These are phyloP conservation scores for Laodelphax striatellus DNA, from an alignment of 1,140 invertebrate genomes.

Conservation along the genomic window DNA sequence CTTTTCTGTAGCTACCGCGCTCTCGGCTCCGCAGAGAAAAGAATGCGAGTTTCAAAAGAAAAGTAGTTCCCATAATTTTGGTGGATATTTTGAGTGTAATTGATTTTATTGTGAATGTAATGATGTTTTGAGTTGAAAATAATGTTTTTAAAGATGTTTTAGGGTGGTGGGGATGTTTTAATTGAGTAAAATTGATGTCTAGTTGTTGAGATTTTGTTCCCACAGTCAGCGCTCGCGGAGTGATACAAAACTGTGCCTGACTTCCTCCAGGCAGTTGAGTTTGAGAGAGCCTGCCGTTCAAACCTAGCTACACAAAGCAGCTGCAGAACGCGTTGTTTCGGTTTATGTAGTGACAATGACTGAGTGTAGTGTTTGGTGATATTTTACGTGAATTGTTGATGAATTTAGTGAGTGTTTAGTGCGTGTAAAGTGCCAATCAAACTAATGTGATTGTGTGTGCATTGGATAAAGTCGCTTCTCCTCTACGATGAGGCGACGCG, in stretches of 20 bases:
- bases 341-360: conserved; percentile 4
- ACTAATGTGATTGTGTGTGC: conserved; percentile 16
- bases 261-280: conserved; percentile 14
- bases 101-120: too few relatives aligned
- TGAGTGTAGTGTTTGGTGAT: conserved; percentile 1
- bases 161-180: too few relatives aligned
- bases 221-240: conserved; percentile 18
- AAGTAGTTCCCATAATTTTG: too few relatives aligned
- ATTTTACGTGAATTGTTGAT: background rate
- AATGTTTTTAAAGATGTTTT: too few relatives aligned
- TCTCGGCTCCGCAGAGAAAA: too few relatives aligned
- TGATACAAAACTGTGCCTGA: conserved; percentile 13
- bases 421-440: background rate
- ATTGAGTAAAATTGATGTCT: too few relatives aligned
- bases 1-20: too few relatives aligned
- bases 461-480: conserved; percentile 12
- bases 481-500: conserved; percentile 16
- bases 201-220: conserved; percentile 11
- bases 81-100: too few relatives aligned
- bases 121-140: too few relatives aligned
- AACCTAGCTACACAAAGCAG: too few relatives aligned
- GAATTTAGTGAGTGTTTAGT: background rate
- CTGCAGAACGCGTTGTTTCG: conserved; percentile 5
- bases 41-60: too few relatives aligned
- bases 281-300: conserved; percentile 18